These are phyloP conservation scores for Embiotoca jacksoni DNA, from an alignment of 2,113 vertebrate species.

Conservation along the genomic window DNA sequence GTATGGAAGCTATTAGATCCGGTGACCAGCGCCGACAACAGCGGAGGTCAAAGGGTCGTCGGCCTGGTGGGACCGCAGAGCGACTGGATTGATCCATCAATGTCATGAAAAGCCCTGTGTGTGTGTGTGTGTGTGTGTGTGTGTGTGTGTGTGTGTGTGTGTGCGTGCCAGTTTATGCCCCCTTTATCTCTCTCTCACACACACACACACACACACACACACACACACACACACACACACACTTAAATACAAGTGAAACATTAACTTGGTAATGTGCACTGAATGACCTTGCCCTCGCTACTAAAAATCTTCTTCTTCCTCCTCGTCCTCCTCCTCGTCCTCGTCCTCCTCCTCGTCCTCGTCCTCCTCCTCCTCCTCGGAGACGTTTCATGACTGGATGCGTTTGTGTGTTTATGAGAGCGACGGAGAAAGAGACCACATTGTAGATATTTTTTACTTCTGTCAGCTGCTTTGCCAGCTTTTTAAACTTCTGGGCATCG, in stretches of 20 bases:
- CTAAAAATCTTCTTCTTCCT: conserved; percentile 12
- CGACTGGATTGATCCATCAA: conserved; percentile 74
- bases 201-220: no score
- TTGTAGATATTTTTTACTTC: conserved; percentile 22
- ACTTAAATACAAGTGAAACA: conserved; percentile 66
- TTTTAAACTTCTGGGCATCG: conserved; percentile 17
- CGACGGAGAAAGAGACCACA: no score
- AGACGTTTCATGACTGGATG: not conserved
- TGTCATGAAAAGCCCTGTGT: conserved; percentile 49
- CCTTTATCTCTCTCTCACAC: conserved; percentile 20
- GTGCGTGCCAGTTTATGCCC: no score
- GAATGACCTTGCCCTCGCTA: conserved; percentile 52
- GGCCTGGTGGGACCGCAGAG: conserved; percentile 57
- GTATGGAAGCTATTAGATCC: conserved; percentile 74
- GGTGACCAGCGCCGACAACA: conserved; percentile 64
- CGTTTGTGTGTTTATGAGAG: not conserved
- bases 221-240: conserved; percentile 14
- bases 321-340: not conserved
- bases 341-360: not conserved
- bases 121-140: conserved; percentile 10
- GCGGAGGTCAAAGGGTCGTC: conserved; percentile 56
- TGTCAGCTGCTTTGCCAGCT: not conserved
- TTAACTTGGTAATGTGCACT: conserved; percentile 71
- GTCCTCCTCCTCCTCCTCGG: not conserved
- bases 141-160: no score